Evolutionary conservation across 2,113 vertebrate genomes (phyloP).

Genomic region (Pelmatolapia mariae): DNA sequence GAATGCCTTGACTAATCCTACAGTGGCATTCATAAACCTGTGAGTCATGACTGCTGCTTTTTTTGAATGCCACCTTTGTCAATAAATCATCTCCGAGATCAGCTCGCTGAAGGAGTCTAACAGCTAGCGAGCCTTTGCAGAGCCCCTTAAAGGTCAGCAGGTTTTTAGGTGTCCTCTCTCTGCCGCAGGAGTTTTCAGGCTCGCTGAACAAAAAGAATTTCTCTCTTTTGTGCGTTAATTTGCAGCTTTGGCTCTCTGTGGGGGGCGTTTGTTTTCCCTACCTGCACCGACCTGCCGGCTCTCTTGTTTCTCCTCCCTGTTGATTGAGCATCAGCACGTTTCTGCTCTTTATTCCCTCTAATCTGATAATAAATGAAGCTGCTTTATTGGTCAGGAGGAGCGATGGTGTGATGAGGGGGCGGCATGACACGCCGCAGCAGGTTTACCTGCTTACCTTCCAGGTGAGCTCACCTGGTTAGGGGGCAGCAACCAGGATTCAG

Average conservation of each 20-base stretch:
- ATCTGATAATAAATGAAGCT: background rate
- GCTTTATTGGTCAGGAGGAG: background rate
- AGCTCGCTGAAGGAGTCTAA: background rate
- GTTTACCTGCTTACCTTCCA: background rate
- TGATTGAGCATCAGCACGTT: background rate
- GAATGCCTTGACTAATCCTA: background rate
- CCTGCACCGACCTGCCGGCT: constrained; percentile 35
- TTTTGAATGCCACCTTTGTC: background rate
- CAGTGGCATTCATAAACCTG: background rate
- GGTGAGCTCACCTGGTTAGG: background rate
- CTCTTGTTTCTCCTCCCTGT: background rate
- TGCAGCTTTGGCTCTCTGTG: background rate
- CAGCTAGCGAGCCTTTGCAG: background rate
- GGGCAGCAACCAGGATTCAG: background rate
- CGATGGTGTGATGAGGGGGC: background rate
- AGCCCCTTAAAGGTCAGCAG: background rate
- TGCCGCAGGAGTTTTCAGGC: background rate
- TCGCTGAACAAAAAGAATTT: constrained; percentile 27
- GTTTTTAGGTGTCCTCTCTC: background rate
- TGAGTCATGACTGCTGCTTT: background rate
- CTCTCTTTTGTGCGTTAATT: constrained; percentile 31
- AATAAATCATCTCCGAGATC: background rate
- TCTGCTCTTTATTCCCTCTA: background rate
- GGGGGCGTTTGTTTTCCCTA: constrained; percentile 10
- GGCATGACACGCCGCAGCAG: background rate